Conservation (phyloP, 2,797 vertebrate species). For the Sternarchorhynchus goeldii region DNA sequence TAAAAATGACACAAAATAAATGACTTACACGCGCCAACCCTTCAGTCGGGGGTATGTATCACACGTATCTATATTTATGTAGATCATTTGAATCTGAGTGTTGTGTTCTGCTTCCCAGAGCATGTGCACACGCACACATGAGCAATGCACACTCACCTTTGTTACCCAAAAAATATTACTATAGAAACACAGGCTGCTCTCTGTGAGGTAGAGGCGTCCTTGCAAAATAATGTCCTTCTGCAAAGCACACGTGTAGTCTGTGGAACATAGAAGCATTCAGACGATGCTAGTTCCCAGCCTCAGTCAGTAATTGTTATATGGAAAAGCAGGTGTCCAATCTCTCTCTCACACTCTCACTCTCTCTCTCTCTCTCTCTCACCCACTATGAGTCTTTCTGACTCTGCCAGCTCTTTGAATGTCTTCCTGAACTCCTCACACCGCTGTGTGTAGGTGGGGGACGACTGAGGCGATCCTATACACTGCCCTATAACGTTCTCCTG, state of each 20-base stretch:
- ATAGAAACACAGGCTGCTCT: slow-evolving; percentile 94
- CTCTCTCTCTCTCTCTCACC: slow-evolving; percentile 74
- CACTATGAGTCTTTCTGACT: slow-evolving; percentile 84
- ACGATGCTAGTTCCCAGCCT: background rate
- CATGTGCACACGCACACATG: background rate
- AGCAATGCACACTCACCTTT: slow-evolving; percentile 74
- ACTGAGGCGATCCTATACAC: slow-evolving; percentile 69
- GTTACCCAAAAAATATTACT: slow-evolving; percentile 95
- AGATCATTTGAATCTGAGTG: background rate
- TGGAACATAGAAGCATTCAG: background rate
- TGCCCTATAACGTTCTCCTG: slow-evolving; percentile 45
- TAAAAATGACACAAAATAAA: slow-evolving; percentile 15
- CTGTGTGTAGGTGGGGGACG: slow-evolving; percentile 86
- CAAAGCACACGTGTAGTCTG: slow-evolving; percentile 92
- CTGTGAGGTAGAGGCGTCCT: slow-evolving; percentile 88
- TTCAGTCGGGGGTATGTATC: background rate
- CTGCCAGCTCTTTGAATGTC: slow-evolving; percentile 86
- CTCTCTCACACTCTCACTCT: background rate
- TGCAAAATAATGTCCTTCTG: slow-evolving; percentile 94
- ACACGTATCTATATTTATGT: background rate
- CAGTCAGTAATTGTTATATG: slow-evolving; percentile 1
- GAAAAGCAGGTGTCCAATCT: background rate
- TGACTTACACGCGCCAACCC: background rate
- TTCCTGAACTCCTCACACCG: slow-evolving; percentile 88
- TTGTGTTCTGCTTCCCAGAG: background rate